Base-by-base conservation (phyloP, 2,113 vertebrate species). In the Vidua chalybeata region DNA sequence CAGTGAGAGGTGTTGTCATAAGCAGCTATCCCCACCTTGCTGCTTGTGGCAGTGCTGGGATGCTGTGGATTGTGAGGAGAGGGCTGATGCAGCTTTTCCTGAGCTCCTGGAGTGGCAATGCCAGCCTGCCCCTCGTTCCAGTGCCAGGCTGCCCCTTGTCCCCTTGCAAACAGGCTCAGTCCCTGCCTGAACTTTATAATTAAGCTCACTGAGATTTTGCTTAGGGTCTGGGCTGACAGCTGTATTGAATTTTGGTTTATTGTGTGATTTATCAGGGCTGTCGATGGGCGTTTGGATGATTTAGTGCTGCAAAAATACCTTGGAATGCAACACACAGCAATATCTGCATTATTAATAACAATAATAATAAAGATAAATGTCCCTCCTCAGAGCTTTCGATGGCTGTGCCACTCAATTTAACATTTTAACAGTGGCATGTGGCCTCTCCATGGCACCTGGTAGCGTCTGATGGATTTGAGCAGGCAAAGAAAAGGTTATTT, bases 361-460 rank as follows among this genome's bases (percentile, higher is more conserved):
- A 98, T 97, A 97, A 98, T 98, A 98, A 98, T 98, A 98, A 98
- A 98, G 98, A 98, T 95, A 97, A 98, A 98, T 98, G 98, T 98
- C 96, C 97, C 93, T 97, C 98, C 97, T 97, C 77, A 96, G 97
- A 97, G 97, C 96, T 97, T 98, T 97, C 78, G 92, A 97, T 98
- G 97, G 97, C 95, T 46, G 21, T 97, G 97, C 98, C 98, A 98
- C 98, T 97, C 97, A 98, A 98, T 98, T 98, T 98, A 98, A 98
- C 98, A 98, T 98, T 97, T 97, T 98, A 97, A 97, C 96, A 76
- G 98, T 98, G 98, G 98, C 98, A 98, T 98, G 97, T 97, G 97
- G 98, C 98, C 98, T 97, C 97, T 95, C 90, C 46, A 11, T 98
- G 98, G 98, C 97, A 98, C 97, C 97, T 96, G 96, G 96, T 97